These are phyloP conservation scores for Caenorhabditis macrosperma DNA, from an alignment of 2,888 invertebrate species.

Conservation along the genomic window DNA sequence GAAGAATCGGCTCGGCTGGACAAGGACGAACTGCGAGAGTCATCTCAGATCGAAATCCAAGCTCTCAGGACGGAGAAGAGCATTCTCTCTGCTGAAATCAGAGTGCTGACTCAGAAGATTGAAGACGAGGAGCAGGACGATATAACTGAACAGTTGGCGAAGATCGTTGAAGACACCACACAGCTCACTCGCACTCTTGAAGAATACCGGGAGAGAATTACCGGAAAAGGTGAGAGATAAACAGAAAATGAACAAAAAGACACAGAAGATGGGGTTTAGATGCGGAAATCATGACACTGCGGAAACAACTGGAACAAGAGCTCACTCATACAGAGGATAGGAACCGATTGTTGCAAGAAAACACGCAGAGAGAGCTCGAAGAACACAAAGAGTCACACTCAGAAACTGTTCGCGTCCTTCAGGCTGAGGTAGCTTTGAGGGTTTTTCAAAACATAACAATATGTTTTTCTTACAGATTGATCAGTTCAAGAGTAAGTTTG, in stretches of 20 bases:
- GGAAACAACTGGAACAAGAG: constrained; percentile 67
- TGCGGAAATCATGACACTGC: constrained; percentile 63
- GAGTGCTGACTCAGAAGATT: constrained; percentile 66
- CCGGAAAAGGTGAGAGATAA: constrained; percentile 56
- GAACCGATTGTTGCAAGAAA: constrained; percentile 60
- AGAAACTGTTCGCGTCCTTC: constrained; percentile 40
- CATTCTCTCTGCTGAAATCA: constrained; percentile 70
- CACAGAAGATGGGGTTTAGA: constrained; percentile 35
- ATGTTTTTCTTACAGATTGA: constrained; percentile 53
- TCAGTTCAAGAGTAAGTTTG: constrained; percentile 56
- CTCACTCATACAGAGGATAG: constrained; percentile 65
- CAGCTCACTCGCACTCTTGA: constrained; percentile 62
- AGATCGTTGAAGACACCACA: constrained; percentile 66
- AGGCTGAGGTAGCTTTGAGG: constrained; percentile 35
- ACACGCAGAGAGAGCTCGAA: constrained; percentile 60
- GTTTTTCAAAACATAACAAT: not conserved
- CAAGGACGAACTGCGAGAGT: constrained; percentile 70
- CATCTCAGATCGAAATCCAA: constrained; percentile 74
- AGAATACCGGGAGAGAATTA: constrained; percentile 63
- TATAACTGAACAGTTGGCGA: constrained; percentile 62
- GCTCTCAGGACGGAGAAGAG: constrained; percentile 69
- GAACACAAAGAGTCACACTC: constrained; percentile 64
- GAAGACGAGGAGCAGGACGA: constrained; percentile 63
- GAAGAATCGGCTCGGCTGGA: constrained; percentile 71
- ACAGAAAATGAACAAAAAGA: not conserved